phyloP scores from a whole-genome alignment of 2,797 vertebrate species.

The Parotocinclus haroldoi region DNA sequence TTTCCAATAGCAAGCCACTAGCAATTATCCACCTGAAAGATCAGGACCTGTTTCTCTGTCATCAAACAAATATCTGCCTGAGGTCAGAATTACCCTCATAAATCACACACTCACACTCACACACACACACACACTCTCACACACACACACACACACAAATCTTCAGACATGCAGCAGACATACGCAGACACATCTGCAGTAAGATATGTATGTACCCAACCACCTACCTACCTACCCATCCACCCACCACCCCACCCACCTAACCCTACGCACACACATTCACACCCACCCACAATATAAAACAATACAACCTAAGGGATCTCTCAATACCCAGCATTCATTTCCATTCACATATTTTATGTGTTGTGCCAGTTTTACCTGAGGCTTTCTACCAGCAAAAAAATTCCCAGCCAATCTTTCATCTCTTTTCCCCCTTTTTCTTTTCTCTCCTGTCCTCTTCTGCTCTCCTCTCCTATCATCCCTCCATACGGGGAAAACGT shows the following conservation, averaged over 20 bases:
- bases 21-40: slow-evolving; percentile 80
- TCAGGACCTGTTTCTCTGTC: slow-evolving; percentile 74
- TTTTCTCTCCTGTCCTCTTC: slow-evolving; percentile 21
- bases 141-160: slow-evolving; percentile 38
- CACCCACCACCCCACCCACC: slow-evolving; percentile 34
- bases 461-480: slow-evolving; percentile 46
- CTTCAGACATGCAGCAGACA: slow-evolving; percentile 34
- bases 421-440: slow-evolving; percentile 21
- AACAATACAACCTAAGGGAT: slow-evolving; percentile 40
- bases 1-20: slow-evolving; percentile 72
- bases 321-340: slow-evolving; percentile 38
- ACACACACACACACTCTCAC: slow-evolving; percentile 40
- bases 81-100: slow-evolving; percentile 63
- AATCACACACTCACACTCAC: slow-evolving; percentile 63
- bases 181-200: slow-evolving; percentile 41
- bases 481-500: slow-evolving; percentile 58
- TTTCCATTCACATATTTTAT: slow-evolving; percentile 43
- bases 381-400: slow-evolving; percentile 38
- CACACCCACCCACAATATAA: slow-evolving; percentile 43
- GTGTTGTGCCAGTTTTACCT: slow-evolving; percentile 42
- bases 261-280: slow-evolving; percentile 7
- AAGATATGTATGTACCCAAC: slow-evolving; percentile 39
- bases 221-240: slow-evolving; percentile 13
- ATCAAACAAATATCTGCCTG: slow-evolving; percentile 80
- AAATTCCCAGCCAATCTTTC: slow-evolving; percentile 35